Evolutionary conservation across 1,140 invertebrate genomes (phyloP), one percentile per base, ranked within the genome.

Genomic region (Gonioctena quinquepunctata): DNA sequence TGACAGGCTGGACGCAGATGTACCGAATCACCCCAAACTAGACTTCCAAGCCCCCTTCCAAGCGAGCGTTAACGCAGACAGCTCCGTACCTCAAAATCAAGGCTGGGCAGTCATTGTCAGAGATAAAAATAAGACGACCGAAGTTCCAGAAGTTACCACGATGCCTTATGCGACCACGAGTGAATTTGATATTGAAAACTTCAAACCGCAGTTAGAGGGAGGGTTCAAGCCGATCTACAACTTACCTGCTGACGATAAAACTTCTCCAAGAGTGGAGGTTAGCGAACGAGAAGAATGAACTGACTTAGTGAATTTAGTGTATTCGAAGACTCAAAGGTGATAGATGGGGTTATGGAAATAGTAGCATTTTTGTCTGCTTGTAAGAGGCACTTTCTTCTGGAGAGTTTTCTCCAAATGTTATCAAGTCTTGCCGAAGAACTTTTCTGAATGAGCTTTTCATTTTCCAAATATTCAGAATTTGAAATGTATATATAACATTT

Each of bases 11-110:
- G 70, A 75, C 61, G 28, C 63, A 5, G 71, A 72, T 21, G 16
- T 59, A 5, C 68, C 57, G 22, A 25, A 66, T 18, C 48, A 26
- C 23, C 61, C 70, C 8, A 8, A 72, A 2, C 70, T 73, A 28
- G 87, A 89, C 73, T 91, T 91, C 66, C 88, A 91, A 85, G 90
- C 90, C 1, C 90, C 90, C 0, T 92, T 92, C 68, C 87, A 90
- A 7, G 89, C 90, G 0, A 91, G 90, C 75, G 81, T 89, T 1
- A 90, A 87, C 57, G 83, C 89, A 0, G 86, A 85, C 66, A 84
- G 84, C 0, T 19, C 68, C 0, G 50, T 68, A 11, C 83, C 85
- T 33, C 77, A 79, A 18, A 77, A 78, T 26, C 89, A 90, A 73
- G 89, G 89, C 21, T 91, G 90, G 89, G 89, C 86, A 65, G 88